A percentile compares a stretch with the other conserved stretches of the same genome.
phyloP scores from a whole-genome alignment of 2,797 vertebrate genomes.

The Limosa lapponica region DNA sequence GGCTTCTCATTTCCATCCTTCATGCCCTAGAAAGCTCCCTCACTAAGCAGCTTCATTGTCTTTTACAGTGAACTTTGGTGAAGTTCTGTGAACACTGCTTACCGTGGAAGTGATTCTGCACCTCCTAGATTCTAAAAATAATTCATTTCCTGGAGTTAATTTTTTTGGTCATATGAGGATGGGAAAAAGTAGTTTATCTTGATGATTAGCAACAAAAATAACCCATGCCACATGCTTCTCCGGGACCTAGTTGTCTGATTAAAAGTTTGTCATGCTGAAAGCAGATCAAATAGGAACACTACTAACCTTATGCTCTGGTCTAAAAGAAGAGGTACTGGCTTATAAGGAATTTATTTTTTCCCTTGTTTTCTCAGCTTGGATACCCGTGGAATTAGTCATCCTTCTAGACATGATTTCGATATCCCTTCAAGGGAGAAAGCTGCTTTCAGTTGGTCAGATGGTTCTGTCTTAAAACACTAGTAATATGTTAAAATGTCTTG shows the following conservation, averaged over 20 bases:
- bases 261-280: constrained; percentile 8
- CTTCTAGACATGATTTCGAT: constrained; percentile 41
- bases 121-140: neutral
- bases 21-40: neutral
- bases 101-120: neutral
- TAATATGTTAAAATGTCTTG: neutral
- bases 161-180: neutral
- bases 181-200: neutral
- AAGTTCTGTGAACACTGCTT: neutral
- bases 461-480: constrained; percentile 7
- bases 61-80: neutral
- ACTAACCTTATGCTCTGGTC: neutral
- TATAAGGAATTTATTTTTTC: constrained; percentile 39
- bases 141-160: neutral
- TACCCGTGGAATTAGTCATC: constrained; percentile 32
- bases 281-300: neutral
- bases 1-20: neutral
- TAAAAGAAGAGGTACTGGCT: neutral
- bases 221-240: neutral
- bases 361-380: constrained; percentile 30
- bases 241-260: neutral
- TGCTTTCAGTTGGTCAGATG: constrained; percentile 2
- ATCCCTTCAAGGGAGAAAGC: neutral
- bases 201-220: neutral
- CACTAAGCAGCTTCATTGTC: neutral